These are phyloP conservation scores for Sebastes taczanowskii DNA, from an alignment of 2,797 vertebrate species.

Conservation along the genomic window DNA sequence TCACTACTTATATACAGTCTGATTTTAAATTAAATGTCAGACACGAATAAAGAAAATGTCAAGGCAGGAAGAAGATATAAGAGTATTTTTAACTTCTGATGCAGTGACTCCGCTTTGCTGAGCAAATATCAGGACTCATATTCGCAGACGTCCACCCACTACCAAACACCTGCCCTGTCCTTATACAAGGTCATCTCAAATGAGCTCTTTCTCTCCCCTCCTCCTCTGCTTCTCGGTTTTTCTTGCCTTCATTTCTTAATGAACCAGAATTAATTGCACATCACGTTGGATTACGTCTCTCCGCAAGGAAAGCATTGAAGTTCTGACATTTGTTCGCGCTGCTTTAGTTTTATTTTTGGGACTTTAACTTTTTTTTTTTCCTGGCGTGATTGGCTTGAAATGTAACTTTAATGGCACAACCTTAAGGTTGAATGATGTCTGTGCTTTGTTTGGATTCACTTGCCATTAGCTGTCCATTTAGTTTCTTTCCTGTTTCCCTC, in stretches of 20 bases:
- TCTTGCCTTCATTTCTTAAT: slow-evolving; percentile 54
- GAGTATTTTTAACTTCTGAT: not conserved
- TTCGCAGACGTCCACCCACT: slow-evolving; percentile 8
- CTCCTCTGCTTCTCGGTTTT: not conserved
- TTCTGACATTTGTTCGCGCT: not conserved
- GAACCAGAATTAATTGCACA: slow-evolving; percentile 62
- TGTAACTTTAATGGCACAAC: slow-evolving; percentile 29
- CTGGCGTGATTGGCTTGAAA: slow-evolving; percentile 24
- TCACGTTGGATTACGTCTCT: slow-evolving; percentile 43
- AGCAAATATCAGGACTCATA: slow-evolving; percentile 11
- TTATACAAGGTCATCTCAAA: slow-evolving; percentile 42
- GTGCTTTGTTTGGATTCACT: slow-evolving; percentile 33
- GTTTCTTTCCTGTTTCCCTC: slow-evolving; percentile 17
- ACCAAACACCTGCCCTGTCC: slow-evolving; percentile 25
- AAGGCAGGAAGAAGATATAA: not conserved
- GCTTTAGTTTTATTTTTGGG: not conserved
- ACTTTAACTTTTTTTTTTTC: not conserved
- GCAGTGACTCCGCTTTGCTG: not conserved
- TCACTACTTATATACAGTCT: too few species aligned
- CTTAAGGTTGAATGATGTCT: slow-evolving; percentile 60
- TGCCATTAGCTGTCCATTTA: slow-evolving; percentile 52
- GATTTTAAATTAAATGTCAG: not conserved
- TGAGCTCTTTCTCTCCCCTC: not conserved
- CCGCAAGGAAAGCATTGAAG: slow-evolving; percentile 9
- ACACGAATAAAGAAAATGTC: not conserved